Base-by-base conservation (phyloP, 2,797 vertebrate genomes). In the Malurus splendens region DNA sequence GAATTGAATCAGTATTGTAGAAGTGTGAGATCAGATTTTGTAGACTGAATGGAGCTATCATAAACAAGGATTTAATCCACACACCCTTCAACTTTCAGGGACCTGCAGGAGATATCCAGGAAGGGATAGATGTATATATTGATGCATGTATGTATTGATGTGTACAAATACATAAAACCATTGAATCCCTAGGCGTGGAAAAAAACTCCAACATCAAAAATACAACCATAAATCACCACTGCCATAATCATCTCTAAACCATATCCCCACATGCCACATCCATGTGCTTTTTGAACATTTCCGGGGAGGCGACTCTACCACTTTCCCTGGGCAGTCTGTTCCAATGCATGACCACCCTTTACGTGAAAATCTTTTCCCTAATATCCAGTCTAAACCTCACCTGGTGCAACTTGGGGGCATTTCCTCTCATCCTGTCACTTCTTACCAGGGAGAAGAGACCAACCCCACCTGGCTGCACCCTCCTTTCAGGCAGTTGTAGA, bases 391-490 rank as follows among this genome's bases (percentile, higher is more conserved):
- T 50, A 77, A 77, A 28, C 7, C 38, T 64, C 9, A 9, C 7
- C 4, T 42, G 9, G 3, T 24, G 28, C 19, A 70, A 14, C 17
- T 32, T 71, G 8, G 24, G 7, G 16, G 10, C 9, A 20, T 44
- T 55, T 42, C 22, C 3, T 55, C 30, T 55, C 18, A 4, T 55
- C 9, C 25, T 54, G 19, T 33, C 9, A 7, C 33, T 18, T 48
- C 14, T 10, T 2, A 1, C 9, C 8, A 25, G 30, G 8, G 2
- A 61, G 41, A 68, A 30, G 48, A 48, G 8, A 4, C 14, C 0
- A 1, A 32, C 3, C 13, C 12, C 14, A 44, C 4, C 12, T 5
- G 10, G 30, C 48, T 36, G 1, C 20, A 8, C 1, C 16, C 28
- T 59, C 39, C 33, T 47, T 5, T 39, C 47, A 45, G 19, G 47